A percentile compares a stretch with the other conserved stretches of the same genome.
Conservation (phyloP, 2,888 invertebrate genomes). For the Lasioglossum morio region DNA sequence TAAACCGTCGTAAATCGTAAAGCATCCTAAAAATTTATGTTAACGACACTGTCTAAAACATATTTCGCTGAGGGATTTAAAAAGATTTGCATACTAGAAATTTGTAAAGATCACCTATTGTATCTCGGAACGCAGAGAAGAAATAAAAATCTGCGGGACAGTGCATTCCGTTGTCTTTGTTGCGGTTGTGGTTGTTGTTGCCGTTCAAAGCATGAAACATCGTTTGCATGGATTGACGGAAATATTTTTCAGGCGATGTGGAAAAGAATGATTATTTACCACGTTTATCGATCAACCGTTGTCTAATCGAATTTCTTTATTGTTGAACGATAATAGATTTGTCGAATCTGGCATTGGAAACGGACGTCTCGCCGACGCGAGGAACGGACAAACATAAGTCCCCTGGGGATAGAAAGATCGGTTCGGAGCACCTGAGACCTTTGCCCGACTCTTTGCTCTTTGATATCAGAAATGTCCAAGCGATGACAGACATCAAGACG, state of each 20-base stretch:
- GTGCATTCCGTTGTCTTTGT: background rate
- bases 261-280: conserved; percentile 1
- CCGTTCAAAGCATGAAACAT: conserved; percentile 50
- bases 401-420: conserved; percentile 85
- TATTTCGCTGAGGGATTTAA: background rate
- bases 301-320: conserved; percentile 9
- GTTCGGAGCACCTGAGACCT: conserved; percentile 87
- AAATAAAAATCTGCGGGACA: background rate
- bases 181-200: background rate
- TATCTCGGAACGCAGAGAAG: background rate
- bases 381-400: conserved; percentile 80
- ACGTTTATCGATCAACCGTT: background rate
- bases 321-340: conserved; percentile 86
- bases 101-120: background rate
- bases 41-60: background rate
- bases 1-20: background rate
- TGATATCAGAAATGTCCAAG: conserved; percentile 96
- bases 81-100: background rate
- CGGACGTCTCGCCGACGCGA: conserved; percentile 86
- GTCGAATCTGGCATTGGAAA: conserved; percentile 91
- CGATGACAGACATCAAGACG: conserved; percentile 99
- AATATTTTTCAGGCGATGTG: conserved; percentile 19
- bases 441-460: conserved; percentile 94
- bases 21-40: background rate
- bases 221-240: conserved; percentile 55